Evolutionary conservation across 2,888 invertebrate genomes (phyloP).

Genomic region (Dicyrtomina minuta): DNA sequence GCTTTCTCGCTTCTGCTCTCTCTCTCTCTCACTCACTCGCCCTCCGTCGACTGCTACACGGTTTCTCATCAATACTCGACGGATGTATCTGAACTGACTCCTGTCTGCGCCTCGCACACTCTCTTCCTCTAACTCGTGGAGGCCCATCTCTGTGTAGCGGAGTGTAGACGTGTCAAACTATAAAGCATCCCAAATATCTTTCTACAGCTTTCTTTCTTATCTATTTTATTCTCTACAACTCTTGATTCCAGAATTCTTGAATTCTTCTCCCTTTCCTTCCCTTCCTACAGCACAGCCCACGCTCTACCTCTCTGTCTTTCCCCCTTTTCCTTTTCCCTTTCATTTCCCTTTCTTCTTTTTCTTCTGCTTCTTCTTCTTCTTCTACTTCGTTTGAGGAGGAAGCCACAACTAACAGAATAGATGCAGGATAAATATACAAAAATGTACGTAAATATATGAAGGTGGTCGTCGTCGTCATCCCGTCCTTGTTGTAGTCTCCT

Average conservation of each 20-base stretch:
- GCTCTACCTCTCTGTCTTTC: not conserved
- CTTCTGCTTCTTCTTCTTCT: not conserved
- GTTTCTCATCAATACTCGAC: slow-evolving; percentile 36
- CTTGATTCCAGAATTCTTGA: not conserved
- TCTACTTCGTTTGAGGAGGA: not conserved
- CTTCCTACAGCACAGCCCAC: not conserved
- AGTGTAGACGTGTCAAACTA: slow-evolving; percentile 30
- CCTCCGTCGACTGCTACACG: slow-evolving; percentile 2
- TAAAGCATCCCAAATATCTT: slow-evolving; percentile 28
- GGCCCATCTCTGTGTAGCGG: not conserved
- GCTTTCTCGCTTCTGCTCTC: not conserved
- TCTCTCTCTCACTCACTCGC: slow-evolving; percentile 18
- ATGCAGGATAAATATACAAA: not conserved
- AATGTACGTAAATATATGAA: not conserved
- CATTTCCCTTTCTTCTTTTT: too few relatives aligned
- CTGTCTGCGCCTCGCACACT: slow-evolving; percentile 35
- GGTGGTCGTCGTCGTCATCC: too few relatives aligned
- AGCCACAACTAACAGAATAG: not conserved
- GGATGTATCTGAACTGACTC: slow-evolving; percentile 12
- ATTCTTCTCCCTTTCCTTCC: not conserved
- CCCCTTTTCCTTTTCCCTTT: not conserved
- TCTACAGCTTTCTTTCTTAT: slow-evolving; percentile 10
- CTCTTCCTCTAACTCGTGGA: slow-evolving; percentile 16
- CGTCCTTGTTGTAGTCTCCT: too few relatives aligned
- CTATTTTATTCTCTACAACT: not conserved